Base-by-base conservation (phyloP, 2,797 vertebrate genomes). In the Dendrocincla fuliginosa region DNA sequence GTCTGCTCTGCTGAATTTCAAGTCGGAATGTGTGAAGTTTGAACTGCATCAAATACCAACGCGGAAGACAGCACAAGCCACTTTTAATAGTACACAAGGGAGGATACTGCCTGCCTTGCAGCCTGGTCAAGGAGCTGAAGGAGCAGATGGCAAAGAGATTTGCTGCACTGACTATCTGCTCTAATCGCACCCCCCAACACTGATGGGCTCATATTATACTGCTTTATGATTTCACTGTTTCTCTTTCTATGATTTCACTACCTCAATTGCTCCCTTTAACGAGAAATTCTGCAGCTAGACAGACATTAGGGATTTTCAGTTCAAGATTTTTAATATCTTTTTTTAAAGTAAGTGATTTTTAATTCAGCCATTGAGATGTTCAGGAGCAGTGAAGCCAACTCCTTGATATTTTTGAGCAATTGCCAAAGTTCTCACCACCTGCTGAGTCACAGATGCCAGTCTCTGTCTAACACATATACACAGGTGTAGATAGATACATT, bases 81-180 rank as follows among this genome's bases (percentile, higher is more conserved):
- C 30, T 93, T 92, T 70, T 70, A 95, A 89, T 49, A 44, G 67
- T 46, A 69, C 41, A 13, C 30, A 84, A 77, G 49, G 49, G 76
- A 91, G 33, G 39, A 44, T 55, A 23, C 17, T 87, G 57, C 74
- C 61, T 88, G 75, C 73, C 60, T 84, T 84, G 69, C 49, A 95
- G 78, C 56, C 76, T 92, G 74, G 47, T 74, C 55, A 92, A 87
- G 83, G 69, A 91, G 37, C 49, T 89, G 78, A 82, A 87, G 85
- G 24, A 93, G 47, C 90, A 91, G 89, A 91, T 87, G 70, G 93
- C 75, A 79, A 78, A 84, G 67, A 90, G 39, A 76, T 73, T 70
- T 84, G 37, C 33, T 85, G 23, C 37, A 39, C 3, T 44, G 42
- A 47, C 13, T 94, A 28, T 67, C 52, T 83, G 49, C n/a, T 83